phyloP scores from a whole-genome alignment of 2,888 invertebrate genomes.

The Reticulitermes lucifugus region DNA sequence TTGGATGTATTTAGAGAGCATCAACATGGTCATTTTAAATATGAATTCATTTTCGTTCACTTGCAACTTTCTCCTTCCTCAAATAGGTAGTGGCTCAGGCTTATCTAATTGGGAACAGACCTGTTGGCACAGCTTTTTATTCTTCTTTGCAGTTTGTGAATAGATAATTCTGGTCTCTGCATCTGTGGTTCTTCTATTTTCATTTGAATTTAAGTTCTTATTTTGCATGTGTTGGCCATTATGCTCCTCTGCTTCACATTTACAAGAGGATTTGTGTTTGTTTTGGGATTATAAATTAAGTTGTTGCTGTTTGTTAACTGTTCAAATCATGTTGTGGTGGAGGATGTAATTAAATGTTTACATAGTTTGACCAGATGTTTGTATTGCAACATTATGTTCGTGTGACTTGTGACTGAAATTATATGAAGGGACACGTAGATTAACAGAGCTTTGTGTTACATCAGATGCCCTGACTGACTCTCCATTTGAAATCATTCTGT shows the following conservation, averaged over 20 bases:
- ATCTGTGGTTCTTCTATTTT: not conserved
- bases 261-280: slow-evolving; percentile 25
- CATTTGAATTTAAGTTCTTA: not conserved
- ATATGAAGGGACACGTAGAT: no score
- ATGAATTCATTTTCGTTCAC: no score
- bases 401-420: no score
- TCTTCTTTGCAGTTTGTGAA: not conserved
- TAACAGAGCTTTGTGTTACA: no score
- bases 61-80: not conserved
- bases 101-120: not conserved
- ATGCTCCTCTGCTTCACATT: slow-evolving; percentile 30
- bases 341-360: slow-evolving; percentile 12
- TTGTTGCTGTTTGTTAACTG: slow-evolving; percentile 16
- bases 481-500: no score
- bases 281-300: not conserved
- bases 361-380: slow-evolving; percentile 24
- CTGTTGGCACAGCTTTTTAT: not conserved
- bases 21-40: no score
- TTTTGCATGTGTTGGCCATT: slow-evolving; percentile 31
- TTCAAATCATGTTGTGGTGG: slow-evolving; percentile 4
- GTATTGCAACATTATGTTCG: not conserved
- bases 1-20: no score
- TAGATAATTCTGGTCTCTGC: not conserved
- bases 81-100: not conserved
- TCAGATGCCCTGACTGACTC: no score